These are phyloP conservation scores for Ladona fulva DNA, from an alignment of 1,140 invertebrate genomes.

Conservation along the genomic window DNA sequence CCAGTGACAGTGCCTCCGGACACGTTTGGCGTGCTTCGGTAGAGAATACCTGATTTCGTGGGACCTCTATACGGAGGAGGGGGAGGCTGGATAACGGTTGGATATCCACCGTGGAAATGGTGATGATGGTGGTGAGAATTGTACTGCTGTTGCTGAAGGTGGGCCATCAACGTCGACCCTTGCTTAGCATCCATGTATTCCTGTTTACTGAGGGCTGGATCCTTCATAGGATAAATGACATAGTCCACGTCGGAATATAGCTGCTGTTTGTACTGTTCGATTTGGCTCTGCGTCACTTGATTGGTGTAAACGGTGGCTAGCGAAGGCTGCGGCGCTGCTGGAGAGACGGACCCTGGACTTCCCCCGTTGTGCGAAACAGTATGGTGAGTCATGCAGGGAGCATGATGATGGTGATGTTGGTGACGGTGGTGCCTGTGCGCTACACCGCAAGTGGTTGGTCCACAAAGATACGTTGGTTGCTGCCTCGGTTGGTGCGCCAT, in stretches of 20 bases:
- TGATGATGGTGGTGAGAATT: constrained; percentile 42
- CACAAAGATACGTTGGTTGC: constrained; percentile 39
- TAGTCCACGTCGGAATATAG: constrained; percentile 83
- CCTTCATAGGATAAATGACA: constrained; percentile 79
- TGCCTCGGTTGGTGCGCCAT: constrained; percentile 26
- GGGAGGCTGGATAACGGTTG: constrained; percentile 45
- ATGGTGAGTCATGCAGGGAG: constrained; percentile 41
- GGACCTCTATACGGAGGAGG: constrained; percentile 29
- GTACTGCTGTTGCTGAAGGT: constrained; percentile 33
- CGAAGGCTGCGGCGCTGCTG: constrained; percentile 44
- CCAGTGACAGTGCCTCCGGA: constrained; percentile 28
- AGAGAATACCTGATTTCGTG: constrained; percentile 44
- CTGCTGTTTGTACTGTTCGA: constrained; percentile 76
- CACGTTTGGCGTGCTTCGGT: constrained; percentile 67
- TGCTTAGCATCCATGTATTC: constrained; percentile 82
- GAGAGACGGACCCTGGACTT: constrained; percentile 43
- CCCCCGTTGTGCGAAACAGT: constrained; percentile 29
- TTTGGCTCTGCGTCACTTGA: constrained; percentile 63
- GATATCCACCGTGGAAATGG: constrained; percentile 41
- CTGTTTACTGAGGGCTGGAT: constrained; percentile 77
- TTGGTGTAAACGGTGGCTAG: constrained; percentile 50
- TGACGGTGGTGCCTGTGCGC: background rate
- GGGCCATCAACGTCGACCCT: constrained; percentile 48
- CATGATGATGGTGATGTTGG: constrained; percentile 21
- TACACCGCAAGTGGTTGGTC: constrained; percentile 32